Percentiles rank a stretch among this genome's conserved stretches.
Conservation (phyloP, 2,888 invertebrate species). For the Prostheceraeus crozeri region DNA sequence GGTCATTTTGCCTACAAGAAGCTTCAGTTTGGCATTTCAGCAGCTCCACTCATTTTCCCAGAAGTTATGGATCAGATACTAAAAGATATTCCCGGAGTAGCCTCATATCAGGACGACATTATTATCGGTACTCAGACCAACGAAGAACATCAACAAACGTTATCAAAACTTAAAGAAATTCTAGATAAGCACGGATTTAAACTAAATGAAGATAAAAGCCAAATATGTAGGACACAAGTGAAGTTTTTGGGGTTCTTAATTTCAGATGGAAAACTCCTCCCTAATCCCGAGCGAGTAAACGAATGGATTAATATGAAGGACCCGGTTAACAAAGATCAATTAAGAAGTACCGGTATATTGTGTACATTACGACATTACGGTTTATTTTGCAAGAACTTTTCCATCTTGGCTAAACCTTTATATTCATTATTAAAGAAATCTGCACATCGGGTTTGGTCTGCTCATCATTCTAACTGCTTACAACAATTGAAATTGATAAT, state of each 20-base stretch:
- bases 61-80: slow-evolving; percentile 23
- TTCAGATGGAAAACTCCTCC: background rate
- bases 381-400: slow-evolving; percentile 40
- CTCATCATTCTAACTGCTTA: slow-evolving; percentile 39
- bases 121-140: background rate
- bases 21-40: slow-evolving; percentile 24
- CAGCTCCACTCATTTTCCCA: slow-evolving; percentile 14
- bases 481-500: slow-evolving; percentile 34
- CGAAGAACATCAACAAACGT: slow-evolving; percentile 9
- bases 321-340: slow-evolving; percentile 19
- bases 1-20: slow-evolving; percentile 27
- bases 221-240: slow-evolving; percentile 7
- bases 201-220: slow-evolving; percentile 28
- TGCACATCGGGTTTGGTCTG: slow-evolving; percentile 40
- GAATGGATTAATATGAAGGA: background rate
- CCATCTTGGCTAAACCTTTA: slow-evolving; percentile 40
- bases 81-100: background rate
- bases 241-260: slow-evolving; percentile 14
- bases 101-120: slow-evolving; percentile 29
- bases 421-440: slow-evolving; percentile 40
- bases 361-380: slow-evolving; percentile 41
- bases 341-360: slow-evolving; percentile 36
- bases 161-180: slow-evolving; percentile 10
- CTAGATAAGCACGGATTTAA: slow-evolving; percentile 2
- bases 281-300: slow-evolving; percentile 6